Base-by-base conservation (phyloP, 1,140 invertebrate species). In the Caenorhabditis brenneri region DNA sequence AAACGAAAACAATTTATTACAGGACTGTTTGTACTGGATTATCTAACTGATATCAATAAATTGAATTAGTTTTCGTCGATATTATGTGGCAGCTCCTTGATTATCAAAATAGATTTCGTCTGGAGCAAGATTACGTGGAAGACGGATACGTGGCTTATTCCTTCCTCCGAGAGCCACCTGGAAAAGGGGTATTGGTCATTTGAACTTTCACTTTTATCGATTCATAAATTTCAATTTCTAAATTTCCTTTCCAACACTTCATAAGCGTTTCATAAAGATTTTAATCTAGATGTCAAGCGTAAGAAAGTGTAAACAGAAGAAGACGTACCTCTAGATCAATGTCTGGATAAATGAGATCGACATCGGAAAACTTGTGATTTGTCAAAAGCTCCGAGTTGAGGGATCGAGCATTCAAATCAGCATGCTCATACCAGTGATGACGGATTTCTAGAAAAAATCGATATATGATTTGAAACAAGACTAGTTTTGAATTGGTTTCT, bases 331-430 rank as follows among this genome's bases (percentile, higher is more conserved):
- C 89, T 80, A 90, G 79, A 80, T 83, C 82, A 31, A 87, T 89
- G 74, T 90, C 88, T 27, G 89, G 89, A 78, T 89, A 90, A 82
- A 90, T 91, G 82, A 81, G 88, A n/a, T 90, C 90, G 42, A 90
- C 85, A 24, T 88, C 87, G 24, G 83, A 46, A 82, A 91, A 90
- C 81, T 91, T 91, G 31, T 83, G 81, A 83, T 90, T 90, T 12
- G 88, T 58, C 29, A 89, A 81, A 7, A 90, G 83, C 81, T 90
- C 89, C 33, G 85, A 82, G 19, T 58, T 51, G 15, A 90, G 80
- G 46, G 65, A 81, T 22, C 90, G 85, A 2, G 84, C 85, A 65
- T 84, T 83, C 42, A 90, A 65, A 42, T 90, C 90, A 29, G 83
- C 46, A 42, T 89, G 87, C 31, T 90, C 89, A 82, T 90, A 90